Conservation (phyloP, 2,888 invertebrate species). For the Mythimna ferrago region DNA sequence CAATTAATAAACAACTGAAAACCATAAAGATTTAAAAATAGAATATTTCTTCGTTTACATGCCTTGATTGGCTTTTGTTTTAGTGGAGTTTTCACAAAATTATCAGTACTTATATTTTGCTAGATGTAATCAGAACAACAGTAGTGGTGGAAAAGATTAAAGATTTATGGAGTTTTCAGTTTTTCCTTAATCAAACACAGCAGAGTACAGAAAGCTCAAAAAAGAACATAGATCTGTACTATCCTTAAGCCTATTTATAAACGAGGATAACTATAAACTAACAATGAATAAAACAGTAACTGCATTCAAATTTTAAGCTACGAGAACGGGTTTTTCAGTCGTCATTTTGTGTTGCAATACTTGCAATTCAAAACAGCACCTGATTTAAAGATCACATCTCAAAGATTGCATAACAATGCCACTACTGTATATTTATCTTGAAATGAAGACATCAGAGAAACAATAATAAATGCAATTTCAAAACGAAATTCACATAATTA, state of each 20-base stretch:
- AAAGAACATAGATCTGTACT: not conserved
- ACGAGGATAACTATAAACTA: constrained; percentile 5
- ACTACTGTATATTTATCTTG: constrained; percentile 12
- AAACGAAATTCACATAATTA: constrained; percentile 46
- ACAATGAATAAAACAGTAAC: constrained; percentile 40
- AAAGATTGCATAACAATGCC: constrained; percentile 27
- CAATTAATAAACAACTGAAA: not conserved
- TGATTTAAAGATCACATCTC: constrained; percentile 49
- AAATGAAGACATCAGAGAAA: constrained; percentile 17
- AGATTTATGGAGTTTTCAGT: not conserved
- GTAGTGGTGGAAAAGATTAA: not conserved
- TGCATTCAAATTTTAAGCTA: constrained; percentile 44
- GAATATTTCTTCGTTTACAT: not conserved
- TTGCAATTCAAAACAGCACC: constrained; percentile 52
- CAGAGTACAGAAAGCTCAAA: not conserved
- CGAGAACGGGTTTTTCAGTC: constrained; percentile 37
- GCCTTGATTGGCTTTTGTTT: not conserved
- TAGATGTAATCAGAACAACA: no score
- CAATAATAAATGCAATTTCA: constrained; percentile 26
- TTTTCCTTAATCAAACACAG: not conserved
- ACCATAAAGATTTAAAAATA: not conserved
- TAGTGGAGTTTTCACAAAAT: no score
- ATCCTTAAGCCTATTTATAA: constrained; percentile 20
- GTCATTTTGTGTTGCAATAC: constrained; percentile 49
- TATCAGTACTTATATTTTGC: no score